Conservation (phyloP, 92 coral and sea anemone species). For the Micromussa lordhowensis region DNA sequence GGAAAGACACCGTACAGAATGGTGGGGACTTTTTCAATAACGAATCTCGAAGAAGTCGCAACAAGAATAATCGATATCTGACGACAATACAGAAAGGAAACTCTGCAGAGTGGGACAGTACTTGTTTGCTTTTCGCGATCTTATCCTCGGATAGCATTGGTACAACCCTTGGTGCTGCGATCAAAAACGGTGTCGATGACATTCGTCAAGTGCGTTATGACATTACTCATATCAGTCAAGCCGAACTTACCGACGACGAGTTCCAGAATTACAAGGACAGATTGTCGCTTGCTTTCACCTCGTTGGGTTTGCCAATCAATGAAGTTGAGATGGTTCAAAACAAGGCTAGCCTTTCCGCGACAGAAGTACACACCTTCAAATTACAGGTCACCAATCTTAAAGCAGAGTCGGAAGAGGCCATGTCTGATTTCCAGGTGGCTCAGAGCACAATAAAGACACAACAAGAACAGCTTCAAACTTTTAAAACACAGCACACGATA, state of each 20-base stretch:
- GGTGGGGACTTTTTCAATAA: background rate
- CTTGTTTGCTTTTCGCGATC: background rate
- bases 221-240: background rate
- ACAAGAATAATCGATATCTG: background rate
- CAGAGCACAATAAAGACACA: background rate
- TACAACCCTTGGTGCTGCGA: background rate
- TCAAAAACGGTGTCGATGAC: background rate
- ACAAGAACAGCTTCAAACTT: background rate
- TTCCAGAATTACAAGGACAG: background rate
- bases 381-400: background rate
- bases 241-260: background rate
- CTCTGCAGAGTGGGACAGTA: background rate
- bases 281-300: background rate
- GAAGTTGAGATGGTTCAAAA: background rate
- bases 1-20: background rate
- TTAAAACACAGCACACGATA: background rate
- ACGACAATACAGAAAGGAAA: constrained; percentile 5
- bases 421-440: background rate
- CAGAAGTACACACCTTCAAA: background rate
- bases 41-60: background rate
- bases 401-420: background rate
- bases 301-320: constrained; percentile 1
- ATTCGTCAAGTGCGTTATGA: constrained; percentile 5
- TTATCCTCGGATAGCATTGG: constrained; percentile 17
- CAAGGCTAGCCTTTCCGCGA: background rate